Percentiles rank a stretch among this genome's conserved stretches.
Evolutionary conservation across 1,140 invertebrate genomes (phyloP).

Genomic region (Magallana gigas): DNA sequence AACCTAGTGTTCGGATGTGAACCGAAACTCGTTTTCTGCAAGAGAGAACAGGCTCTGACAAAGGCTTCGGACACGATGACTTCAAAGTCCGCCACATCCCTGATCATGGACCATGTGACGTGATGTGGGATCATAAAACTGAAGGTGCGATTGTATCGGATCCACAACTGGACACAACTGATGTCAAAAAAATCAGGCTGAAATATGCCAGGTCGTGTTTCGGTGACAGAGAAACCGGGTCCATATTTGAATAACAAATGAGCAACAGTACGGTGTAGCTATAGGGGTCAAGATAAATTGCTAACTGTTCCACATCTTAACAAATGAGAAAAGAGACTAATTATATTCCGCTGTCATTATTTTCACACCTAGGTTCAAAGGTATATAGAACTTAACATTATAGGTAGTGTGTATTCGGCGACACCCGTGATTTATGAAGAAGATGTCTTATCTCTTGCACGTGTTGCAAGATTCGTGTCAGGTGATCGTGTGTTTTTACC

Average conservation of each 20-base stretch:
- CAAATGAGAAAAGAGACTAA: slow-evolving; percentile 31
- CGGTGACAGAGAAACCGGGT: neutral
- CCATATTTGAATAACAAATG: slow-evolving; percentile 34
- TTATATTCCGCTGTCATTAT: slow-evolving; percentile 5
- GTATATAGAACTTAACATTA: slow-evolving; percentile 24
- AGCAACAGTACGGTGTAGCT: neutral
- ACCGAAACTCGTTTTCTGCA: slow-evolving; percentile 16
- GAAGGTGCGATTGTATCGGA: neutral
- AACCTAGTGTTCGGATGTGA: neutral
- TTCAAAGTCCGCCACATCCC: neutral
- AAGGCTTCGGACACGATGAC: neutral
- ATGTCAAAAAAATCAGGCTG: slow-evolving; percentile 31
- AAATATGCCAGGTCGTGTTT: slow-evolving; percentile 33
- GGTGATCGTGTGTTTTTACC: neutral
- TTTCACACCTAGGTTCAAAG: slow-evolving; percentile 30
- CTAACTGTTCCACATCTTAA: slow-evolving; percentile 26
- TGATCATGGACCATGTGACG: slow-evolving; percentile 14
- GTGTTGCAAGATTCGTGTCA: neutral
- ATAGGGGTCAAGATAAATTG: slow-evolving; percentile 21
- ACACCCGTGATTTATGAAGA: slow-evolving; percentile 29
- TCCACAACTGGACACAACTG: neutral
- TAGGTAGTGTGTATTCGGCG: slow-evolving; percentile 28
- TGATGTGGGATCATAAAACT: neutral
- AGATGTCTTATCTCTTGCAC: slow-evolving; percentile 7
- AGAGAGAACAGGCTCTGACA: neutral